Conservation (phyloP, 1,140 invertebrate species). For the Lepidotrigona ventralis region DNA sequence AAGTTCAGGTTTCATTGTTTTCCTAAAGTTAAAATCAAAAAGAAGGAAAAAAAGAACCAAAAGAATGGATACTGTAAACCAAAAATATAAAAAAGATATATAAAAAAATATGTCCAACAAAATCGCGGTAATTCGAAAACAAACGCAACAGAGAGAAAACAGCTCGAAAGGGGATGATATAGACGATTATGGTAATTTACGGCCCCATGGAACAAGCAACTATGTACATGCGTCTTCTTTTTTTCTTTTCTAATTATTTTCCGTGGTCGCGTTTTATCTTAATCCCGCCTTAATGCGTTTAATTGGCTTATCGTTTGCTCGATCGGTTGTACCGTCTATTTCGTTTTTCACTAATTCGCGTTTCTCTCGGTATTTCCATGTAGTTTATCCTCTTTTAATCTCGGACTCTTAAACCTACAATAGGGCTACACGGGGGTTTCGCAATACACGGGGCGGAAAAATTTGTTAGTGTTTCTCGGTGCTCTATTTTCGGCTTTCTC, state of each 20-base stretch:
- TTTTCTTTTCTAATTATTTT: background rate
- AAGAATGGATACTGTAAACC: conserved; percentile 16
- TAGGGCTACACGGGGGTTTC: background rate
- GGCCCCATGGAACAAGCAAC: conserved; percentile 60
- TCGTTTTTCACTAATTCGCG: background rate
- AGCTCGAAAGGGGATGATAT: conserved; percentile 10
- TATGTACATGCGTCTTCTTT: conserved; percentile 63
- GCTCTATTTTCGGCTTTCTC: conserved; percentile 21
- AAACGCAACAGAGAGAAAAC: conserved; percentile 32
- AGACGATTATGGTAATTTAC: conserved; percentile 56
- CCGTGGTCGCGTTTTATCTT: conserved; percentile 25
- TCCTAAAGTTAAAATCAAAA: conserved; percentile 55
- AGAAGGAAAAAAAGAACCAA: conserved; percentile 32
- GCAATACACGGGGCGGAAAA: conserved; percentile 15
- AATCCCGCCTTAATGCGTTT: conserved; percentile 1
- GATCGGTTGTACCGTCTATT: background rate
- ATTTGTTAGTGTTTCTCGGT: conserved; percentile 39
- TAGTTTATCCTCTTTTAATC: background rate
- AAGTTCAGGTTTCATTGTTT: too few relatives aligned
- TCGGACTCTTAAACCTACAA: conserved; percentile 6
- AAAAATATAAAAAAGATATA: background rate
- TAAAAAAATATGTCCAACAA: too few relatives aligned
- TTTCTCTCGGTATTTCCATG: conserved; percentile 3
- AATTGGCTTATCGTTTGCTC: conserved; percentile 3
- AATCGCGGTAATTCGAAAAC: background rate